Conservation (phyloP, 64 coral and sea anemone species). For the Catalaphyllia jardinei region DNA sequence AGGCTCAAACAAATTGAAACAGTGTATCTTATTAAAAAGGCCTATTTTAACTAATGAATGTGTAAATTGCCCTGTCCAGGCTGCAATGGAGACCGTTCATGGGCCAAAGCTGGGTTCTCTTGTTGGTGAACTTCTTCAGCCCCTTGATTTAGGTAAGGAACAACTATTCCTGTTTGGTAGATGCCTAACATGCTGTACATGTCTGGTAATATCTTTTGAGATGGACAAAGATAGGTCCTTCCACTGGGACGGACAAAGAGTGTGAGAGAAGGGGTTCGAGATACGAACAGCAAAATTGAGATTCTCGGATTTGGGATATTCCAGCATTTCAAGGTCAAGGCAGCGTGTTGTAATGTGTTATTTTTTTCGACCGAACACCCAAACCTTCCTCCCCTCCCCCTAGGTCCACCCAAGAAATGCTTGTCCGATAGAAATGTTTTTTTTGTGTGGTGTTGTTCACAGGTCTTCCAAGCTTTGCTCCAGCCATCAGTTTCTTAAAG, state of each 20-base stretch:
- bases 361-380: no score
- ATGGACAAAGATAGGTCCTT: background rate
- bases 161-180: background rate
- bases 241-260: background rate
- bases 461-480: constrained; percentile 98
- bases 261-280: no score
- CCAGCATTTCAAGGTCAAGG: no score
- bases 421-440: background rate
- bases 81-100: constrained; percentile 87
- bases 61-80: constrained; percentile 33
- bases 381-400: no score
- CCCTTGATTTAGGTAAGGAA: constrained; percentile 84
- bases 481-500: constrained; percentile 91
- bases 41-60: no score
- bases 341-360: no score
- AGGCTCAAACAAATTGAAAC: no score
- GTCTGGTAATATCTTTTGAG: background rate
- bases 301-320: no score
- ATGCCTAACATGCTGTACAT: background rate
- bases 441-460: background rate
- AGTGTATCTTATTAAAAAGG: no score
- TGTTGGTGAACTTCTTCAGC: constrained; percentile 78
- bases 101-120: constrained; percentile 72
- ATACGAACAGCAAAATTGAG: no score
- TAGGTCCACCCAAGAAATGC: no score